Conservation (phyloP, 2,888 invertebrate species). For the Cheilosia vulpina region DNA sequence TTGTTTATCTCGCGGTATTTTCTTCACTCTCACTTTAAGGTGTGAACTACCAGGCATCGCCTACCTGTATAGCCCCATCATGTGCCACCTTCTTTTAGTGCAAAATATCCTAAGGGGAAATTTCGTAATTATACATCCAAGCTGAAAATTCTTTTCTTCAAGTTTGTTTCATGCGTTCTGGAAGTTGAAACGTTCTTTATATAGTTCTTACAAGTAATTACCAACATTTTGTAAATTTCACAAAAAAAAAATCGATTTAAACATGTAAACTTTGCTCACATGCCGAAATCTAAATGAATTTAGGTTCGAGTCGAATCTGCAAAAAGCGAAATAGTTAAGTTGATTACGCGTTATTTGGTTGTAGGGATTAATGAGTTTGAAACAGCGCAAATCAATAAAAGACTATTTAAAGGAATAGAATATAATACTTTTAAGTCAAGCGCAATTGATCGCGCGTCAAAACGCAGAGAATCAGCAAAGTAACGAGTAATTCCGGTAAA, state of each 20-base stretch:
- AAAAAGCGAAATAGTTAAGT: background rate
- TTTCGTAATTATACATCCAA: slow-evolving; percentile 60
- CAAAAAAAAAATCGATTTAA: background rate
- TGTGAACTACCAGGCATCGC: slow-evolving; percentile 63
- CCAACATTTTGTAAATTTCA: background rate
- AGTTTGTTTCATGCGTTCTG: slow-evolving; percentile 39
- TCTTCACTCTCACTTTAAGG: slow-evolving; percentile 58
- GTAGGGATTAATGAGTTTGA: too few species aligned
- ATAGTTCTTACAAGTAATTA: too few species aligned
- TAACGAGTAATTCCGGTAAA: too few species aligned
- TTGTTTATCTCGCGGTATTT: slow-evolving; percentile 59
- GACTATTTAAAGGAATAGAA: too few species aligned
- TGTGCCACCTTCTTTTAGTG: slow-evolving; percentile 52
- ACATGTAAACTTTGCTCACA: background rate
- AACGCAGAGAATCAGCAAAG: too few species aligned
- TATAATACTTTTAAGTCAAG: too few species aligned
- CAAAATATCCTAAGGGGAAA: slow-evolving; percentile 64
- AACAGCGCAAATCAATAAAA: too few species aligned
- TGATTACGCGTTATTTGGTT: too few species aligned
- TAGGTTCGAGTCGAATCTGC: background rate
- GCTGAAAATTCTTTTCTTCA: slow-evolving; percentile 50
- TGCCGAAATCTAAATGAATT: background rate
- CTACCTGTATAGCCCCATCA: slow-evolving; percentile 46
- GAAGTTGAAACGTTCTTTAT: background rate
- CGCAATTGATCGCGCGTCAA: too few species aligned